Percentiles rank a stretch among this genome's conserved stretches.
phyloP scores from a whole-genome alignment of 2,797 vertebrate genomes.

The Coccyzus lansbergi region DNA sequence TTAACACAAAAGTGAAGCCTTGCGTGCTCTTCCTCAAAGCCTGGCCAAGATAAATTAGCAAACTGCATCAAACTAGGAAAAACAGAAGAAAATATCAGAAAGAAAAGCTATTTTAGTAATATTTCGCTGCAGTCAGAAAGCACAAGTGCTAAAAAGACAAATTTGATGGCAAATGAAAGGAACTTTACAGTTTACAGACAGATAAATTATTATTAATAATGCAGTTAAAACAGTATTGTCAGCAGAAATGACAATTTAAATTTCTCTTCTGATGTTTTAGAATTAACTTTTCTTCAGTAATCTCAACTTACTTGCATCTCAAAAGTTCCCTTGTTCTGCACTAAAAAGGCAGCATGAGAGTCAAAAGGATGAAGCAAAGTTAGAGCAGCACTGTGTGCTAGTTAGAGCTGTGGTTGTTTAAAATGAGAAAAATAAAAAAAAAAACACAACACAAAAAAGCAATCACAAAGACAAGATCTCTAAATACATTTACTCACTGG shows the following conservation, averaged over 20 bases:
- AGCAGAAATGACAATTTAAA: neutral
- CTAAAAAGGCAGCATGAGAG: neutral
- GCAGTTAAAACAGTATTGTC: neutral
- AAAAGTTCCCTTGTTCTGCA: neutral
- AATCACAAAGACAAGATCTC: neutral
- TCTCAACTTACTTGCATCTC: neutral
- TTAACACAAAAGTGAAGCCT: neutral
- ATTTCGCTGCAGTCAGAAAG: neutral
- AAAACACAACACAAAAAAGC: neutral
- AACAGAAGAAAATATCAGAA: neutral
- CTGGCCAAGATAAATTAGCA: neutral
- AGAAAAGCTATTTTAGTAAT: neutral
- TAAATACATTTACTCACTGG: neutral
- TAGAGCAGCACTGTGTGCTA: neutral
- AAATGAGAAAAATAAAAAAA: neutral
- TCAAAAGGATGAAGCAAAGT: neutral
- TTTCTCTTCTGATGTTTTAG: neutral
- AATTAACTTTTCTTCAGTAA: neutral
- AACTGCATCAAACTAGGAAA: neutral
- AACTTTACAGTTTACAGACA: neutral
- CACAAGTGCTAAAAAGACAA: neutral
- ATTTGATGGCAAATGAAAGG: accelerated
- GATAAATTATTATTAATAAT: neutral
- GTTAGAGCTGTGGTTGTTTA: neutral
- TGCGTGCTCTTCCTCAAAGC: neutral